These are phyloP conservation scores for Melipona bicolor DNA, from an alignment of 2,888 invertebrate genomes.

Conservation along the genomic window DNA sequence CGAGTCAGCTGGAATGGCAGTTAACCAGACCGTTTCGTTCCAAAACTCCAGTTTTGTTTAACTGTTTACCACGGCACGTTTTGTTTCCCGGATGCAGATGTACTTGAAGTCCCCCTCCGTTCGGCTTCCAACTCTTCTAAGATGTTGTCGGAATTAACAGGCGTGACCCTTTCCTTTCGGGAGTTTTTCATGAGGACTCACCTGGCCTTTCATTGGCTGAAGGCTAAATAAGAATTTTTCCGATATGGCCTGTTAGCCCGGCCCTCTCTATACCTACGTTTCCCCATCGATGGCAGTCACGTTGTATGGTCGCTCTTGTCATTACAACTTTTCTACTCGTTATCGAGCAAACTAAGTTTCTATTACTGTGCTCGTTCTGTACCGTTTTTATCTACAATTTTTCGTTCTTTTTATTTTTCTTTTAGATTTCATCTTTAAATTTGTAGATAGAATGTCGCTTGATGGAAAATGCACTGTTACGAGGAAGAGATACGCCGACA, in stretches of 20 bases:
- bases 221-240: constrained; percentile 67
- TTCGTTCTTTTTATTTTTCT: neutral
- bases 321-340: neutral
- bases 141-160: constrained; percentile 46
- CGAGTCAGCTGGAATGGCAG: neutral
- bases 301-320: constrained; percentile 1
- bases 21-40: neutral
- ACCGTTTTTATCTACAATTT: neutral
- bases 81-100: constrained; percentile 56
- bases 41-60: constrained; percentile 4
- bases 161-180: constrained; percentile 66
- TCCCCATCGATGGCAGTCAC: constrained; percentile 52
- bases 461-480: too few relatives aligned
- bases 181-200: constrained; percentile 64
- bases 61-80: constrained; percentile 17
- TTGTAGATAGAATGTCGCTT: neutral
- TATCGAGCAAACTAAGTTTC: neutral
- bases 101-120: constrained; percentile 15
- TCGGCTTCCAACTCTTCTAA: constrained; percentile 22
- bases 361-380: neutral
- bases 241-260: constrained; percentile 56
- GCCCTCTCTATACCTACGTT: constrained; percentile 47
- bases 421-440: neutral
- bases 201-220: constrained; percentile 58
- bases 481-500: neutral